Percentiles rank a stretch among this genome's conserved stretches.
phyloP scores from a whole-genome alignment of 2,888 invertebrate species.

The Laothoe populi region DNA sequence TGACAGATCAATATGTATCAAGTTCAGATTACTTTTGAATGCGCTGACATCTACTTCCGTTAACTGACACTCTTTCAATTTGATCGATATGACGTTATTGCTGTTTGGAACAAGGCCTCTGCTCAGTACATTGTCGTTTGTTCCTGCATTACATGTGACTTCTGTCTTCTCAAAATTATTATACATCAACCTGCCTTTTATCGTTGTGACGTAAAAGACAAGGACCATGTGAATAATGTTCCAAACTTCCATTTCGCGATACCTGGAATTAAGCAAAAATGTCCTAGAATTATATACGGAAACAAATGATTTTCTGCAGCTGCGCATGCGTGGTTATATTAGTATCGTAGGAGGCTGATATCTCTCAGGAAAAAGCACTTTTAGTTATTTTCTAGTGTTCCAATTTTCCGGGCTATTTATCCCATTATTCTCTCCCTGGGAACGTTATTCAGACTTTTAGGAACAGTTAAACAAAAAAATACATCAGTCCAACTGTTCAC shows the following conservation, averaged over 20 bases:
- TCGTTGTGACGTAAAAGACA: slow-evolving; percentile 28
- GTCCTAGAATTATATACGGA: too few species aligned
- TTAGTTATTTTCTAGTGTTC: too few species aligned
- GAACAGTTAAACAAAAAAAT: too few species aligned
- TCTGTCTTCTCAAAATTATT: slow-evolving; percentile 35
- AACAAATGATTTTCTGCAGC: too few species aligned
- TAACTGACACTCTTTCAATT: slow-evolving; percentile 49
- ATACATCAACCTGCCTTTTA: slow-evolving; percentile 41
- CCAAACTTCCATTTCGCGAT: background rate
- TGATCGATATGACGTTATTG: slow-evolving; percentile 44
- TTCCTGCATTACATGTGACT: slow-evolving; percentile 40
- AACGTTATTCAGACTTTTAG: too few species aligned
- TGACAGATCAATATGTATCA: slow-evolving; percentile 46
- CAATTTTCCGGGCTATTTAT: too few species aligned
- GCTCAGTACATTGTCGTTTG: slow-evolving; percentile 44
- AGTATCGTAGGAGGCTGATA: too few species aligned
- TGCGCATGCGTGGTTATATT: too few species aligned
- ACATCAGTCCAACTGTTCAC: too few species aligned
- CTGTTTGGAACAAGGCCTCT: slow-evolving; percentile 54
- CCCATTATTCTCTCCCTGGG: too few species aligned
- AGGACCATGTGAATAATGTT: background rate
- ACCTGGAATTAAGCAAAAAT: background rate
- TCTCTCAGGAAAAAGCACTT: too few species aligned
- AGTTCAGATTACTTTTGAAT: slow-evolving; percentile 41
- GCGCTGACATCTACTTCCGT: slow-evolving; percentile 43